Percentiles rank a stretch among this genome's conserved stretches.
Conservation (phyloP, 2,797 vertebrate species). For the Anableps anableps region DNA sequence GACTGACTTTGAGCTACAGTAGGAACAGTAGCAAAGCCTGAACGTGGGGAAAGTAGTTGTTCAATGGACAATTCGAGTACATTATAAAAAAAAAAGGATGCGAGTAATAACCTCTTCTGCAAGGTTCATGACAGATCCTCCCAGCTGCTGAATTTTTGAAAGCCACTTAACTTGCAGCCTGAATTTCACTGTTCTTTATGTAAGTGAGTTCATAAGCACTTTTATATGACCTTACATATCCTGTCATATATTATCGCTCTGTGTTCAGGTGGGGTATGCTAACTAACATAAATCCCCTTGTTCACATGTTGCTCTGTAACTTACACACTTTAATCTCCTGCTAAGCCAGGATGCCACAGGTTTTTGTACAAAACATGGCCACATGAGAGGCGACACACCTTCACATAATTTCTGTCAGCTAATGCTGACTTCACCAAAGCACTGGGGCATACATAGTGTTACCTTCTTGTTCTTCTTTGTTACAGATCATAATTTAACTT, state of each 20-base stretch:
- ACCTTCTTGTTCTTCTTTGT: too few species aligned
- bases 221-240: neutral
- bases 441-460: too few species aligned
- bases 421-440: too few species aligned
- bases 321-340: too few species aligned
- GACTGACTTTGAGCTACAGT: constrained; percentile 45
- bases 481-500: neutral
- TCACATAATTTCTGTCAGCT: too few species aligned
- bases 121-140: neutral
- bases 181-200: neutral
- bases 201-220: neutral
- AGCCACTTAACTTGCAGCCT: neutral
- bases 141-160: neutral
- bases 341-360: too few species aligned
- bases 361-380: too few species aligned
- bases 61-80: constrained; percentile 29
- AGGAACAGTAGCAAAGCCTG: constrained; percentile 16
- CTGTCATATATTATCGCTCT: too few species aligned
- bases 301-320: too few species aligned
- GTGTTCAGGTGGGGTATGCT: too few species aligned
- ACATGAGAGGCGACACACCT: too few species aligned
- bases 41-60: constrained; percentile 10
- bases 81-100: neutral
- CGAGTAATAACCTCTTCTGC: neutral
- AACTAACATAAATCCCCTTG: too few species aligned